Evolutionary conservation across 2,797 vertebrate genomes (phyloP).

Genomic region (Rhadinocentrus ornatus): DNA sequence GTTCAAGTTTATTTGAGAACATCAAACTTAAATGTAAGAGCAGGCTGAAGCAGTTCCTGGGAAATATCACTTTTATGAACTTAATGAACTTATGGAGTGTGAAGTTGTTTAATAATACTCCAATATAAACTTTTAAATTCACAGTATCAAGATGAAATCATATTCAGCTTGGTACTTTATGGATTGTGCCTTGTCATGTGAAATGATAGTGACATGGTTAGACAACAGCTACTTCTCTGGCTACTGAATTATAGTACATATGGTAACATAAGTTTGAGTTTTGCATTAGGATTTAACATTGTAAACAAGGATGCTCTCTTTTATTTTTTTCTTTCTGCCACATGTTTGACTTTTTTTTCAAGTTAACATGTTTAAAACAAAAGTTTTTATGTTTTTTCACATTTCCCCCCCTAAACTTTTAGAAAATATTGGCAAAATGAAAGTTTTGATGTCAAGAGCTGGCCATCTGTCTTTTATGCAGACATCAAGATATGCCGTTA

Average conservation of each 20-base stretch:
- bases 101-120: not conserved
- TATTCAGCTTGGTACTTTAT: not conserved
- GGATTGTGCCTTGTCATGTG: not conserved
- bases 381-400: not conserved
- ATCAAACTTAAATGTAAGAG: not conserved
- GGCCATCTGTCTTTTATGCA: not conserved
- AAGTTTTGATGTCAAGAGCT: not conserved
- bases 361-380: not conserved
- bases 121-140: not conserved
- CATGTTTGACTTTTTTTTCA: not conserved
- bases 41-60: not conserved
- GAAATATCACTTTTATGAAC: not conserved
- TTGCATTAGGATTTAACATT: too few relatives aligned
- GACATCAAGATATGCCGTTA: not conserved
- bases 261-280: too few relatives aligned
- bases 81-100: not conserved
- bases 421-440: not conserved
- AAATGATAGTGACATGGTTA: not conserved
- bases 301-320: too few relatives aligned
- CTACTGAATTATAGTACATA: not conserved
- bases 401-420: not conserved
- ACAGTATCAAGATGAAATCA: not conserved
- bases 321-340: not conserved
- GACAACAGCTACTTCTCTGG: not conserved
- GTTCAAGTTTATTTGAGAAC: not conserved